Base-by-base conservation (phyloP, 2,888 invertebrate species). In the Sphinx pinastri region DNA sequence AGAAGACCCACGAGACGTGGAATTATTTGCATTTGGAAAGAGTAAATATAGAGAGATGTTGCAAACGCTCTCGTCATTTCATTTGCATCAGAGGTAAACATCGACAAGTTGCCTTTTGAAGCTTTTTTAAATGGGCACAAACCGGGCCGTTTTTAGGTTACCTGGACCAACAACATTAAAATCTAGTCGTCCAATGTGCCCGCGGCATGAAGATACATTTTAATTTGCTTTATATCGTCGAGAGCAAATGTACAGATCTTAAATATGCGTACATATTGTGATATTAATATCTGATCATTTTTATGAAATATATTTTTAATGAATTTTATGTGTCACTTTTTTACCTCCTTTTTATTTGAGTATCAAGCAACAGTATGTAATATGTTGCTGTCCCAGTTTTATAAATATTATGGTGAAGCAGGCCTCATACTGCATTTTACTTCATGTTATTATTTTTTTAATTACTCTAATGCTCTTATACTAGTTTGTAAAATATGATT, bases 291-390 rank as follows among this genome's bases (percentile, higher is more conserved):
- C 19, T 63, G 5, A 19, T n/a, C 3, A 12, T 59, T 59, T 60
- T 49, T 47, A 19, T 63, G 47, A 47, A 63, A 49, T 63, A 63
- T 47, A 60, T 58, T 63, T 47, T 63, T 47, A 45, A 49, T 63
- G 10, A 5, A 63, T 47, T 12, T 19, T 11, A 13, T 63, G 63
- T 63, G 19, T 63, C 49, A 63, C 19, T 63, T 60, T 63, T 63
- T 60, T 45, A 45, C 19, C 11, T 19, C 12, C 16, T 60, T 59
- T 58, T 60, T 47, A 63, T 49, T 19, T 14, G 49, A 16, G 5
- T 63, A 63, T 7, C 10, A 49, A 49, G 19, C 16, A 49, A 49
- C 49, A 12, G 12, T 19, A 49, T 63, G 12, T 63, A 25, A 19
- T 63, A 47, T 63, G 47, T 49, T 45, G 25, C 25, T 47, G n/a